Evolutionary conservation across 2,888 invertebrate species (phyloP), one percentile per base, ranked within the genome.

Genomic region (Diarsia dahlii): DNA sequence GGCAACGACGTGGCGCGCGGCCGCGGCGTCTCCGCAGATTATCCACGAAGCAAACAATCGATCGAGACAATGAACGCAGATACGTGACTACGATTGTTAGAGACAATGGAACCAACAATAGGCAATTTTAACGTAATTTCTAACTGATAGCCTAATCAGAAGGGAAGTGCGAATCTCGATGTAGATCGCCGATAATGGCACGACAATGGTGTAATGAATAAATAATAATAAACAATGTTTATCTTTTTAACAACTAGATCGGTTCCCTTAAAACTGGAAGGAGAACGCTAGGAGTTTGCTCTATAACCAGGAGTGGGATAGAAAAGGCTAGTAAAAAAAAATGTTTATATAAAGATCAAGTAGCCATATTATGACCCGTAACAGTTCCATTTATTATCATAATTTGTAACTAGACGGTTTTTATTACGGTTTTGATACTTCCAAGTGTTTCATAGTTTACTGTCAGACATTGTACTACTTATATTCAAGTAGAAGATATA

Each of bases 31-130:
- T 18, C n/a, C 39, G 65, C 64, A 81, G 81, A 80, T 85, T 76
- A 80, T 76, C 76, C 64, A 82, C 78, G 48, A 77, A 60, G n/a
- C 75, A 75, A 69, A 79, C 77, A 81, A 82, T 81, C 75, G 68
- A 68, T 66, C 28, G 63, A 79, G 83, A 90, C 89, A 89, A 90
- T 91, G 85, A 81, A 81, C 82, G 74, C 74, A 83, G 82, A 83
- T 86, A 86, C 70, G 75, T 82, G 75, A 78, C 76, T 75, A 74
- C 74, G 70, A 85, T 85, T 78, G 75, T 60, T 74, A 48, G 54
- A 81, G 67, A 88, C 89, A 89, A 88, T 88, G 71, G 73, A 79
- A 84, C 73, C 76, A 82, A 87, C 83, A 87, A 81, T 85, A 81
- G 86, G 72, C 76, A 82, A 84, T 87, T 84, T 85, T 83, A 80